phyloP scores from a whole-genome alignment of 2,888 invertebrate species.

The Ceramica pisi region DNA sequence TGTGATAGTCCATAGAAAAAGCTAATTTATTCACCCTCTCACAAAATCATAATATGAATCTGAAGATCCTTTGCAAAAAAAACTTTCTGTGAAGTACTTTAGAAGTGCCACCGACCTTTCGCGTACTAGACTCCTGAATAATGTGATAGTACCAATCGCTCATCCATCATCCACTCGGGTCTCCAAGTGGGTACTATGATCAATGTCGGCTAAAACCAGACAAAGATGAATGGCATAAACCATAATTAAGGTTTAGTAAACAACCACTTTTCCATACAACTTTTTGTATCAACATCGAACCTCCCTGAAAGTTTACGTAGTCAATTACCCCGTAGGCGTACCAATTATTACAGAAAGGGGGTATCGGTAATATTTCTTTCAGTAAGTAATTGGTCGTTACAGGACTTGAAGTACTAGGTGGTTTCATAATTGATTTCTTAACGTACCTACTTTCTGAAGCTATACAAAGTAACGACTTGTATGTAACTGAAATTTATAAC shows the following conservation, averaged over 20 bases:
- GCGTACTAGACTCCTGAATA: slow-evolving; percentile 30
- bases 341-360: slow-evolving; percentile 46
- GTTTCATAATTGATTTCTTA: slow-evolving; percentile 21
- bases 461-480: slow-evolving; percentile 33
- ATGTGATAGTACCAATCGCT: slow-evolving; percentile 59
- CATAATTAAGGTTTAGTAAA: slow-evolving; percentile 62
- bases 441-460: slow-evolving; percentile 21
- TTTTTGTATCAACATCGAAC: slow-evolving; percentile 45
- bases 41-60: slow-evolving; percentile 42
- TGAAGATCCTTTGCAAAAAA: slow-evolving; percentile 14
- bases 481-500: slow-evolving; percentile 40
- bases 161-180: slow-evolving; percentile 75
- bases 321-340: slow-evolving; percentile 28
- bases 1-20: neutral
- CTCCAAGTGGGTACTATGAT: slow-evolving; percentile 71
- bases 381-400: slow-evolving; percentile 32
- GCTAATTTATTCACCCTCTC: neutral
- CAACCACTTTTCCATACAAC: slow-evolving; percentile 47
- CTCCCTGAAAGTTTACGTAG: slow-evolving; percentile 43
- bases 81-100: slow-evolving; percentile 3
- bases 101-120: slow-evolving; percentile 38
- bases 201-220: slow-evolving; percentile 73
- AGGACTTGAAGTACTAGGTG: slow-evolving; percentile 9
- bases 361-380: slow-evolving; percentile 47
- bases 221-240: slow-evolving; percentile 73